These are phyloP conservation scores for Tamandua tetradactyla DNA, from an alignment of 2,797 vertebrate species.

Conservation along the genomic window DNA sequence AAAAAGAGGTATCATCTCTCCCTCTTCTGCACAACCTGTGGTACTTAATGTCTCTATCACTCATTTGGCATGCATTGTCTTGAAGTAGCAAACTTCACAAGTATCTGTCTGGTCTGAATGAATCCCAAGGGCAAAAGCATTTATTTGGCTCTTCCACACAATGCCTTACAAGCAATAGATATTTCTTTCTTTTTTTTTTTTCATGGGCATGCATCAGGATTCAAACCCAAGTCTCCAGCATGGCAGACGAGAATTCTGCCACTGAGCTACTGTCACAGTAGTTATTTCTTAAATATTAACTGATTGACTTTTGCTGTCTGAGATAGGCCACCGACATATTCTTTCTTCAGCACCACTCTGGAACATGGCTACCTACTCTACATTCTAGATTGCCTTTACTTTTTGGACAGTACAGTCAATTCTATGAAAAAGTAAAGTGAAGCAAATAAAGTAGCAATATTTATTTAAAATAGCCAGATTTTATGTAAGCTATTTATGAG, in stretches of 20 bases:
- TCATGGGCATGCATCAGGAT: too few species aligned
- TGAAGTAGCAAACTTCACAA: constrained; percentile 11
- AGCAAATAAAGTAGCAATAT: neutral
- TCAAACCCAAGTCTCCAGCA: too few species aligned
- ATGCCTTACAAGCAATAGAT: neutral
- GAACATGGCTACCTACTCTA: neutral
- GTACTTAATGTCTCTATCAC: neutral
- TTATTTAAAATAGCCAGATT: constrained; percentile 18
- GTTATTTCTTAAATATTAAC: constrained; percentile 23
- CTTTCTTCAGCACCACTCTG: constrained; percentile 18
- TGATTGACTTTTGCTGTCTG: constrained; percentile 23
- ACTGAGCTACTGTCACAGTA: too few species aligned
- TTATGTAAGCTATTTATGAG: neutral
- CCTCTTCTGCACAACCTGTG: constrained; percentile 10
- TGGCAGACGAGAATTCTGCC: too few species aligned
- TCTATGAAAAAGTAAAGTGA: constrained; percentile 46
- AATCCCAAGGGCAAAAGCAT: neutral
- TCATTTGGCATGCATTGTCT: neutral
- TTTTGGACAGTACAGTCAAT: neutral
- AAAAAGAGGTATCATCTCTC: constrained; percentile 12
- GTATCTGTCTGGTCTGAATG: neutral
- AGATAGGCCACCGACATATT: neutral
- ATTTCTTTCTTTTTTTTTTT: too few species aligned
- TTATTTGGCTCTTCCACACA: constrained; percentile 8
- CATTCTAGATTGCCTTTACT: neutral